Evolutionary conservation across 2,113 vertebrate genomes (phyloP), one percentile per base, ranked within the genome.

Genomic region (Nicator chloris): DNA sequence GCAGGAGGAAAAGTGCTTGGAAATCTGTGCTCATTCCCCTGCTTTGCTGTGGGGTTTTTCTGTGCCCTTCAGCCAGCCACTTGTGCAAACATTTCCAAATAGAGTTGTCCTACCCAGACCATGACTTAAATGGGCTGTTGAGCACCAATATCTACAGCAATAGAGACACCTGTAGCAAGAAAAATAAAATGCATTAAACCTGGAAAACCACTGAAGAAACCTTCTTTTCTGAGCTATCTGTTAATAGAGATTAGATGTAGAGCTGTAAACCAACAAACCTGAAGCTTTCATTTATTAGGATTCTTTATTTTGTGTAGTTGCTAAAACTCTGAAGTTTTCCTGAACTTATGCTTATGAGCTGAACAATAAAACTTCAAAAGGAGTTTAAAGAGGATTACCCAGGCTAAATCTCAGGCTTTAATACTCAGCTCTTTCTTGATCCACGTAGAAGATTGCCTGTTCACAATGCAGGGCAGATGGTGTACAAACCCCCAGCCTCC

Each of bases 341-440:
- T 5, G 6, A 64, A 56, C 3, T 68, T 51, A 8, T 3, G 33
- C 24, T 6, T 49, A 10, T n/a, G 65, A 72, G 45, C 4, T 18
- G 40, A 75, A 53, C 22, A 66, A 54, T 15, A 33, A 82, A 84
- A 88, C 92, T 93, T 87, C 72, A 75, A 68, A 71, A 59, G 53
- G 40, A 82, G 57, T 65, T 76, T n/a, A 49, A 86, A 66, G 44
- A 82, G 86, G 83, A 92, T 96, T 94, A 96, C 57, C 28, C n/a
- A 76, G 40, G 30, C 57, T 88, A 82, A 93, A 68, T 24, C 80
- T 78, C 65, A 82, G 30, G 39, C 51, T 78, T 81, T 51, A 68
- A 76, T 28, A 35, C 49, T 86, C 51, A 49, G 27, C 63, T 91
- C 31, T 88, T 86, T 88, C 57, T 72, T 57, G 69, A 42, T 59